Percentiles rank a stretch among this genome's conserved stretches.
phyloP scores from a whole-genome alignment of 2,888 invertebrate species.

The Pardosa pseudoannulata region DNA sequence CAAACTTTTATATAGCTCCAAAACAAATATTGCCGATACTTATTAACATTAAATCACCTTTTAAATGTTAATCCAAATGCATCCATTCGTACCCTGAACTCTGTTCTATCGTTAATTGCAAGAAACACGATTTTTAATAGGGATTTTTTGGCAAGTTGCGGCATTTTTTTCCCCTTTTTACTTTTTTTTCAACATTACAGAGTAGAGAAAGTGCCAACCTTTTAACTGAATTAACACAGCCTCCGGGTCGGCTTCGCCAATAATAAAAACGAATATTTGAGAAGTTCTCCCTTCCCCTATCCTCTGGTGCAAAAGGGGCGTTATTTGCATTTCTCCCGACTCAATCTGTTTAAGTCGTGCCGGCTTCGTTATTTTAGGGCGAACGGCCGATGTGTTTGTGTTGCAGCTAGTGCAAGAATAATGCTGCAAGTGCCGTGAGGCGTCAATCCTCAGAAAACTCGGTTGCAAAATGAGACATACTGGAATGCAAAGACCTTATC shows the following conservation, averaged over 20 bases:
- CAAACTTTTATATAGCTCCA: background rate
- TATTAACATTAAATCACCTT: background rate
- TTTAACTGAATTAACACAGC: slow-evolving; percentile 69
- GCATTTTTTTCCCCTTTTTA: background rate
- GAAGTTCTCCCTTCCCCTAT: slow-evolving; percentile 19
- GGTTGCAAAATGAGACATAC: slow-evolving; percentile 42
- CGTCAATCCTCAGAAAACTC: slow-evolving; percentile 44
- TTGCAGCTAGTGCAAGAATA: slow-evolving; percentile 30
- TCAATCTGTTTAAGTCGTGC: slow-evolving; percentile 69
- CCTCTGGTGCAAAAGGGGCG: background rate
- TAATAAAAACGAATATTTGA: slow-evolving; percentile 71
- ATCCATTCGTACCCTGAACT: background rate
- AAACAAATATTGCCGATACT: background rate
- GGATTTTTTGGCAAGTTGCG: slow-evolving; percentile 26
- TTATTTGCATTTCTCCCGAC: slow-evolving; percentile 62
- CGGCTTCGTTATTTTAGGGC: slow-evolving; percentile 63
- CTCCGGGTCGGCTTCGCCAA: slow-evolving; percentile 40
- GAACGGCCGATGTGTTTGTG: slow-evolving; percentile 54
- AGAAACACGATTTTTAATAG: slow-evolving; percentile 65
- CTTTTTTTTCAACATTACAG: too few species aligned
- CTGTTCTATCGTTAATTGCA: slow-evolving; percentile 35
- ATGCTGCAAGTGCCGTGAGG: slow-evolving; percentile 59
- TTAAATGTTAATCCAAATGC: background rate
- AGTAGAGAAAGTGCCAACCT: slow-evolving; percentile 51
- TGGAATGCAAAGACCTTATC: background rate